These are phyloP conservation scores for Sinocyclocheilus rhinocerous DNA, from an alignment of 2,113 vertebrate species.

Conservation along the genomic window DNA sequence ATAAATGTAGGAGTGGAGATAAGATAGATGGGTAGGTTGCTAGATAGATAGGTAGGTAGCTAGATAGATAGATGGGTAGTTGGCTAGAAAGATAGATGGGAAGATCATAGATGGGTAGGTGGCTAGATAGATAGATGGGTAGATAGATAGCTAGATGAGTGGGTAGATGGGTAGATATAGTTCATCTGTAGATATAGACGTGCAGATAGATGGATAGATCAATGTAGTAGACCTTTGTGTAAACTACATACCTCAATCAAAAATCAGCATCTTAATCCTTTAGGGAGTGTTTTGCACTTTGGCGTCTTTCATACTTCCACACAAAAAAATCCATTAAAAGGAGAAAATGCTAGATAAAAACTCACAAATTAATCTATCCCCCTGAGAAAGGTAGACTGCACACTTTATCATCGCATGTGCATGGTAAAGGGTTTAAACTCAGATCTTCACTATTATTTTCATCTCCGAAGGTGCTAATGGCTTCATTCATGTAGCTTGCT, in stretches of 20 bases:
- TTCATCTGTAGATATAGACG: no score
- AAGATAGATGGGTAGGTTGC: neutral
- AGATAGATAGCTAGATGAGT: neutral
- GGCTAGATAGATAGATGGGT: neutral
- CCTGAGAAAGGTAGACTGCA: conserved; percentile 26
- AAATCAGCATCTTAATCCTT: no score
- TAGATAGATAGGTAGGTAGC: no score
- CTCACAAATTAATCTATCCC: neutral
- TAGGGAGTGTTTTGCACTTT: neutral
- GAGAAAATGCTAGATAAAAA: neutral
- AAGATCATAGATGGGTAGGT: no score
- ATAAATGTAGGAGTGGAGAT: neutral
- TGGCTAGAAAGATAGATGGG: no score
- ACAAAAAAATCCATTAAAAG: neutral
- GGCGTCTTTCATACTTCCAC: neutral
- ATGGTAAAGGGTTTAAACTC: conserved; percentile 39
- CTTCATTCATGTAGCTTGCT: conserved; percentile 50
- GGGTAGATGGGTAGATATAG: neutral
- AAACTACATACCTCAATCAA: no score
- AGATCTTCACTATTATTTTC: conserved; percentile 38
- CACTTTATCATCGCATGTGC: neutral
- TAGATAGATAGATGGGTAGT: no score
- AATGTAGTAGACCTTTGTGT: neutral
- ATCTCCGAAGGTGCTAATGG: conserved; percentile 50
- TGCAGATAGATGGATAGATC: neutral